Evolutionary conservation across 2,113 vertebrate species (phyloP).

Genomic region (Rhinolophus sinicus): DNA sequence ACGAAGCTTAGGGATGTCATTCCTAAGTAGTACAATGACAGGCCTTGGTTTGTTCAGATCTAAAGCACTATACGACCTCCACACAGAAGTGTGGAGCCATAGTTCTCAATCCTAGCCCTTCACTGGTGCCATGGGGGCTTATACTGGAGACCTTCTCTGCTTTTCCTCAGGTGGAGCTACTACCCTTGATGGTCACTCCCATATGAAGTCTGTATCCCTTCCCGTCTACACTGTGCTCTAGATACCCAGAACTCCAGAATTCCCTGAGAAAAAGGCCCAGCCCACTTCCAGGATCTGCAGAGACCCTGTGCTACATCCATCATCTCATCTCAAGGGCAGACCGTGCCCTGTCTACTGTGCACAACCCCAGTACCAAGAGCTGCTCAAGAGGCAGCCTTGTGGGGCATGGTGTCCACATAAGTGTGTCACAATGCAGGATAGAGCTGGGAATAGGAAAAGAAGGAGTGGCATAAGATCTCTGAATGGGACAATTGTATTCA

Average conservation of each 20-base stretch:
- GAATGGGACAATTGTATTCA: fast-evolving
- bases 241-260: neutral
- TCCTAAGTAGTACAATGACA: neutral
- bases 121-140: fast-evolving
- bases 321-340: neutral
- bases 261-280: fast-evolving
- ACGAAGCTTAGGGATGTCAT: neutral
- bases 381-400: fast-evolving
- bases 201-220: fast-evolving
- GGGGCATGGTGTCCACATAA: no score
- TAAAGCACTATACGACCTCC: neutral
- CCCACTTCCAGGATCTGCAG: fast-evolving
- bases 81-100: neutral
- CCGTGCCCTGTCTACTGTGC: fast-evolving
- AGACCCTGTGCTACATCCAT: fast-evolving
- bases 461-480: fast-evolving
- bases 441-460: neutral
- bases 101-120: fast-evolving
- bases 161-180: fast-evolving
- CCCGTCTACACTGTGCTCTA: neutral
- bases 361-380: fast-evolving
- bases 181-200: fast-evolving
- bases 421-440: neutral
- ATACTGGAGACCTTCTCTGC: fast-evolving
- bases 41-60: neutral